Conservation (phyloP, 2,888 invertebrate species). For the Heliconius ismenius region DNA sequence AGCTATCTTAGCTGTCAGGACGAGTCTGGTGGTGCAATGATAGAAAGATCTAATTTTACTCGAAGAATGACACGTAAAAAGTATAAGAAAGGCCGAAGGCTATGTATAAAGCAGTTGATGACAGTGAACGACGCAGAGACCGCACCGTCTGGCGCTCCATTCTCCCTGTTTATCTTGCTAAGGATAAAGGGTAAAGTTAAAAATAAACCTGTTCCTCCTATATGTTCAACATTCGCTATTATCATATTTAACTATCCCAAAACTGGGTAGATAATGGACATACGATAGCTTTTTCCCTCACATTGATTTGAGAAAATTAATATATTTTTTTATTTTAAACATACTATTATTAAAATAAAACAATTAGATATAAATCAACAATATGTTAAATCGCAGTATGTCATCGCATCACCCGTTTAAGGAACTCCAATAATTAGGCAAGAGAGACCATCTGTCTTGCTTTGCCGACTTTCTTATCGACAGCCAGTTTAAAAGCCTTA, state of each 20-base stretch:
- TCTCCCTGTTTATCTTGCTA: too few relatives aligned
- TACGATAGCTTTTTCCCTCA: too few relatives aligned
- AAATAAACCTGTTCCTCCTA: not conserved
- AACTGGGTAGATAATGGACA: too few relatives aligned
- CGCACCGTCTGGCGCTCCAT: too few relatives aligned
- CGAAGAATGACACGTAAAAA: not conserved
- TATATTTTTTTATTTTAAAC: not conserved
- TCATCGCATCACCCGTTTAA: slow-evolving; percentile 15
- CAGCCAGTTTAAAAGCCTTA: slow-evolving; percentile 69
- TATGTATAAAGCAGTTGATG: too few relatives aligned
- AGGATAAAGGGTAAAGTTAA: not conserved
- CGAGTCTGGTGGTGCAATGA: not conserved
- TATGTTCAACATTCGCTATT: too few relatives aligned
- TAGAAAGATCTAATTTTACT: not conserved
- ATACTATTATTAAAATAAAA: not conserved
- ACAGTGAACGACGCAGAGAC: too few relatives aligned
- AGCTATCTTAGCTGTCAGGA: not conserved
- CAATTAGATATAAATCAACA: not conserved
- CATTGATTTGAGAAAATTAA: too few relatives aligned
- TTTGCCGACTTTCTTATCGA: slow-evolving; percentile 66
- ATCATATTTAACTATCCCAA: too few relatives aligned
- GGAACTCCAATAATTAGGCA: slow-evolving; percentile 44
- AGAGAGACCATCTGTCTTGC: slow-evolving; percentile 63
- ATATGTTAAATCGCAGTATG: slow-evolving; percentile 14
- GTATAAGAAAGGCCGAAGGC: too few relatives aligned